Conservation (phyloP, 2,797 vertebrate genomes). For the Gymnocypris eckloni region DNA sequence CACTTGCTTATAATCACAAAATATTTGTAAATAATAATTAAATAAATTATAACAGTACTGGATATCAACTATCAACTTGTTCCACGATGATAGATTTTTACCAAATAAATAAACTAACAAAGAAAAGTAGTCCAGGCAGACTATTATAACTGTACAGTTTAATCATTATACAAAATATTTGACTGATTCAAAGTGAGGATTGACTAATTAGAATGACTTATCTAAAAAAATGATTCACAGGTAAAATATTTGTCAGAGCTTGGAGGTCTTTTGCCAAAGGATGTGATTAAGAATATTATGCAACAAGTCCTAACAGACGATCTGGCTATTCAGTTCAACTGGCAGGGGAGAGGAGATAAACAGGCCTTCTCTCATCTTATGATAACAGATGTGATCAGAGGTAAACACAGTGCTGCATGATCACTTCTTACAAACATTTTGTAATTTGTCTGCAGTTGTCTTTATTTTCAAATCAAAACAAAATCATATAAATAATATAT, state of each 20-base stretch:
- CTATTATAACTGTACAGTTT: not conserved
- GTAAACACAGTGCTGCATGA: not conserved
- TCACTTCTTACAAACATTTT: not conserved
- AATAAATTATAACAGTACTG: too few relatives aligned
- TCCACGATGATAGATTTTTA: not conserved
- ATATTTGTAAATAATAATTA: not conserved
- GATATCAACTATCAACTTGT: not conserved
- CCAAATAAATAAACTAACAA: not conserved
- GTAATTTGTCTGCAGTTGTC: not conserved
- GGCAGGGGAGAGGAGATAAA: slow-evolving; percentile 21
- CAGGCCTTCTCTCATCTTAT: not conserved
- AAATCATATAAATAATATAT: not conserved
- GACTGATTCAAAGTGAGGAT: not conserved
- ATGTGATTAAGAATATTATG: slow-evolving; percentile 18
- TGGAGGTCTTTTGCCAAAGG: not conserved
- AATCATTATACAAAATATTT: not conserved
- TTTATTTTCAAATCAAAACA: not conserved
- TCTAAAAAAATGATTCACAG: not conserved
- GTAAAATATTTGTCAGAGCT: not conserved
- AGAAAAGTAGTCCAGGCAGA: not conserved
- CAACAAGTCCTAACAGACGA: slow-evolving; percentile 3
- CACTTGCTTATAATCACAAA: not conserved
- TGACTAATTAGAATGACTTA: not conserved
- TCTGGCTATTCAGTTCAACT: slow-evolving; percentile 11
- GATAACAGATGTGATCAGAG: slow-evolving; percentile 17